Base-by-base conservation (phyloP, 2,113 vertebrate species). In the Pseudorasbora parva region DNA sequence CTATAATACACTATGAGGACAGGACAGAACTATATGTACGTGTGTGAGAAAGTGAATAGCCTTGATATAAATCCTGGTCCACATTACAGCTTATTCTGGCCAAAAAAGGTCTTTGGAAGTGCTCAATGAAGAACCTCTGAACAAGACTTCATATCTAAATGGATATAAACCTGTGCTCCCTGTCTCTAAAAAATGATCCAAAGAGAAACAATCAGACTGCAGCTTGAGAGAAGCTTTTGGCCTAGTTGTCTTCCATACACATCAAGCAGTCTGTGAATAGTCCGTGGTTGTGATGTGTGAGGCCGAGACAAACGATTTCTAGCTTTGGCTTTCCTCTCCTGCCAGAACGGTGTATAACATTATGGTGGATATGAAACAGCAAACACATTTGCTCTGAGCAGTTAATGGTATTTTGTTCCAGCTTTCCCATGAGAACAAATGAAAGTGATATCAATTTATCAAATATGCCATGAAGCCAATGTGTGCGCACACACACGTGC, bases 391-490 rank as follows among this genome's bases (percentile, higher is more conserved):
- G 88, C 81, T 88, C 81, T 77, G 81, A 92, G 91, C 82, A 85
- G 84, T 89, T 89, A 91, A 87, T 75, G 51, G 80, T 84, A 84
- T 89, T 91, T 91, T 89, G 84, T 89, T 88, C 87, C 43, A 72
- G 87, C 87, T 73, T 64, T 76, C 87, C 88, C 84, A 77, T 66
- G 83, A 86, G 88, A 92, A 89, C 84, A 89, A 92, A 92, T 84
- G 88, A 87, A 92, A 92, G 82, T 82, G 49, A 85, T 82, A 91
- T 91, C 91, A 93, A 92, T 93, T 92, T 90, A 93, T 94, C 92
- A 94, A 91, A 83, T 85, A 83, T 51, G 82, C 83, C 84, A 74
- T 41, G 77, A 75, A 83, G 43, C 71, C 83, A 88, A 89, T 86
- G 83, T 69, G 68, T 41, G 21, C 68, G 62, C 83, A 84, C 11